phyloP scores from a whole-genome alignment of 1,140 invertebrate species.

The Hormaphis cornu region DNA sequence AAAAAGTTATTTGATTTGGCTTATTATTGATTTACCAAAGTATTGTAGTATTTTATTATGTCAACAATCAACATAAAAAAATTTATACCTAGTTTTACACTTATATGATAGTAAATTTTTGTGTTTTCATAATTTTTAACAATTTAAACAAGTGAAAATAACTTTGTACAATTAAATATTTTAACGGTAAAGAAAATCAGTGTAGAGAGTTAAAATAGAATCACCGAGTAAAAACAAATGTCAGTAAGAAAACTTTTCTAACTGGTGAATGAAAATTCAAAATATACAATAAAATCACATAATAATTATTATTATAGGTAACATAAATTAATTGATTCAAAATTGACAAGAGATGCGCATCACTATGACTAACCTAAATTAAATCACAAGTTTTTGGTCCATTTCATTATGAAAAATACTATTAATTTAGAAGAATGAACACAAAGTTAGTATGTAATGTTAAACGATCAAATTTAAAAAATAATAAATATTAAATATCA shows the following conservation, averaged over 20 bases:
- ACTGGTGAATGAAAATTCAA: neutral
- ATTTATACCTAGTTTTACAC: no score
- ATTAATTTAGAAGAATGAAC: neutral
- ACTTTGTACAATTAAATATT: no score
- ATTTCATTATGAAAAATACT: neutral
- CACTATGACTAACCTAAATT: neutral
- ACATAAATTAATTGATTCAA: neutral
- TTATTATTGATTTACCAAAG: no score
- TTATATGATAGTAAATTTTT: no score
- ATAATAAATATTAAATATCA: neutral
- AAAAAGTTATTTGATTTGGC: no score
- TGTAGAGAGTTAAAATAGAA: no score
- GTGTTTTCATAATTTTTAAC: no score
- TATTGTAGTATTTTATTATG: no score
- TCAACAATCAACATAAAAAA: no score
- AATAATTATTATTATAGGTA: neutral
- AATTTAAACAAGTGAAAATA: no score
- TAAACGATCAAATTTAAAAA: neutral
- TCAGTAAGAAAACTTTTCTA: neutral
- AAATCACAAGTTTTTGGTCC: slow-evolving; percentile 24
- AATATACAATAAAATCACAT: neutral
- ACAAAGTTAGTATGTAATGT: neutral
- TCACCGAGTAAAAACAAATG: neutral
- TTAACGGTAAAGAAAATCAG: no score
- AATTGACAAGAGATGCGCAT: neutral